Evolutionary conservation across 2,113 vertebrate genomes (phyloP), one percentile per base, ranked within the genome.

Genomic region (Eleginops maclovinus): DNA sequence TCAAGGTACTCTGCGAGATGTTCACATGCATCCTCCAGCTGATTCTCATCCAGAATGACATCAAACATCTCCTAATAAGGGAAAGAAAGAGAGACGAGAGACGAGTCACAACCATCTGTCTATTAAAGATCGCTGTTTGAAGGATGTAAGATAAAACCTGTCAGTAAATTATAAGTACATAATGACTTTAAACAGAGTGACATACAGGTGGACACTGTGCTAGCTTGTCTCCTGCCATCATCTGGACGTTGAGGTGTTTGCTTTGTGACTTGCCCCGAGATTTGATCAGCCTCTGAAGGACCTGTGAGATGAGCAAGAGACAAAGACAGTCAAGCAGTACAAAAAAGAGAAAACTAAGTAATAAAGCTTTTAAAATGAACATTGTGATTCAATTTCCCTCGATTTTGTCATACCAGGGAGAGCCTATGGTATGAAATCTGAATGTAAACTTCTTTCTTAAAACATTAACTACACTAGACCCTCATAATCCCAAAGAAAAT

Each of bases 141-240:
- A 54, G 31, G 7, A 36, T 36, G 31, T 36, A 36, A 7, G 31
- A 8, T 7, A 22, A 46, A 4, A 3, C 41, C 2, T 50, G 62
- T 26, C 26, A 24, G 31, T 28, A 28, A 11, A 16, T 61, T 22
- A 2, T 24, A 13, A 47, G 43, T 4, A 0, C 56, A 12, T 47
- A 19, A 47, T 46, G 14, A 54, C 16, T 17, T 54, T 15, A 22
- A 9, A n/a, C 3, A 21, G 14, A 16, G 21, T 24, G 50, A 88
- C 96, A 89, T 93, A 99, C 98, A 7, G 96, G 96, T 14, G 98
- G 97, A 83, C 98, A 99, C 93, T 99, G 98, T 66, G 97, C 96
- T 61, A 99, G 94, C 77, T 99, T 99, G 89, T 99, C 98, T 0
- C 97, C 97, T 0, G 98, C 98, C 96, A 99, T 98, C 96, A 99